Percentiles rank a stretch among this genome's conserved stretches.
These are phyloP conservation scores for Melanerpes aurifrons DNA, from an alignment of 2,113 vertebrate species.

Conservation along the genomic window DNA sequence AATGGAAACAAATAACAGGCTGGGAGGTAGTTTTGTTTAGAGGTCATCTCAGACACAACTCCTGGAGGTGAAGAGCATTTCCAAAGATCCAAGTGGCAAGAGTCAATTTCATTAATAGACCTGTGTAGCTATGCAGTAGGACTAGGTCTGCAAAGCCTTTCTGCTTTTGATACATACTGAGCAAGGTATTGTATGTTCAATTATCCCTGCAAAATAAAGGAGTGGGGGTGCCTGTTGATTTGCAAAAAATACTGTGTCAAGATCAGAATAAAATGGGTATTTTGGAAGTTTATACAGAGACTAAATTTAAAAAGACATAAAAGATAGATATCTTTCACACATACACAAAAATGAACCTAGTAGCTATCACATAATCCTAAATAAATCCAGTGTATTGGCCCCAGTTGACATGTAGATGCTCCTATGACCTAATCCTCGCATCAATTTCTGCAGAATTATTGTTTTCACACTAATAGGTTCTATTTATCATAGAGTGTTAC, in stretches of 20 bases:
- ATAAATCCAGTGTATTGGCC: constrained; percentile 36
- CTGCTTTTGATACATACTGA: background rate
- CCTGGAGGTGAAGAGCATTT: background rate
- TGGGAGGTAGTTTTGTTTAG: background rate
- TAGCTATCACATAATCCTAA: constrained; percentile 38
- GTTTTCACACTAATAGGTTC: constrained; percentile 63
- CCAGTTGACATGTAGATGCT: constrained; percentile 29
- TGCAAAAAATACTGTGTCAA: background rate
- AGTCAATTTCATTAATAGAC: background rate
- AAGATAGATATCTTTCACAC: background rate
- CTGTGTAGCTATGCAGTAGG: background rate
- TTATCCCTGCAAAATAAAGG: background rate
- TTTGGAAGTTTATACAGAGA: background rate
- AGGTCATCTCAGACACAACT: background rate
- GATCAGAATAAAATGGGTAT: background rate
- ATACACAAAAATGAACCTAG: background rate
- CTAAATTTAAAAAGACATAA: background rate
- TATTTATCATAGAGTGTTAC: constrained; percentile 49
- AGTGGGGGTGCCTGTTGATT: background rate
- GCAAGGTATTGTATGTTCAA: background rate
- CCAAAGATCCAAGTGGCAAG: background rate
- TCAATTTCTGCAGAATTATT: constrained; percentile 53
- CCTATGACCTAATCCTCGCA: constrained; percentile 9
- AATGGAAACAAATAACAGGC: background rate
- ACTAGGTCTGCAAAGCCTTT: background rate